Evolutionary conservation across 2,113 vertebrate genomes (phyloP), one percentile per base, ranked within the genome.

Genomic region (Axis porcinus): DNA sequence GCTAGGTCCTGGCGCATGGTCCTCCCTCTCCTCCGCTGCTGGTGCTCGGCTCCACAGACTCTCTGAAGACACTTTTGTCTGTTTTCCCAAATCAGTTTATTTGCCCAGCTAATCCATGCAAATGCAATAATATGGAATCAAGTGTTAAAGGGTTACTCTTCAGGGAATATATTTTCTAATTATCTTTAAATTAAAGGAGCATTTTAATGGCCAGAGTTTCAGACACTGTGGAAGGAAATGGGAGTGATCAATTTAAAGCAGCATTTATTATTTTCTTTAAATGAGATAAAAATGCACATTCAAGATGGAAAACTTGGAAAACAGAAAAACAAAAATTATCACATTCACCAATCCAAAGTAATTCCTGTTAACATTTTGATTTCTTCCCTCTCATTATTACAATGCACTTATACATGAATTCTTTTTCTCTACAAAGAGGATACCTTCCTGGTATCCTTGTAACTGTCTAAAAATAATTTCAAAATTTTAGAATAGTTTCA

Each of bases 41-140:
- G 54, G 13, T 62, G 30, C 33, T 45, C 62, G 19, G 27, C 45
- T 27, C 79, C 62, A 52, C 17, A 74, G 2, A 47, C n/a, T 81
- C 64, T 79, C 52, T 85, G 30, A 93, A 86, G 62, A 96, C 21
- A 64, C 9, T 23, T 91, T 36, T 30, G 6, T 81, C 81, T 93
- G 14, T 91, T 91, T 96, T 84, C 33, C 50, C 86, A 79, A 43
- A 90, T 36, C 58, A 82, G 21, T 81, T 97, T 91, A 62, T 50
- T 33, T 86, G 28, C 47, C 36, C 82, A 88, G 45, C 11, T 47
- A 60, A 88, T 79, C 55, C 47, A 57, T 60, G 33, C 4, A 93
- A 60, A 91, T 57, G 23, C 19, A 50, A 67, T 67, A 76, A 57
- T 30, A 93, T 45, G 23, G 50, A 50, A 78, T 57, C 64, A 57